These are phyloP conservation scores for Craseonycteris thonglongyai DNA, from an alignment of 2,113 vertebrate species.

Conservation along the genomic window DNA sequence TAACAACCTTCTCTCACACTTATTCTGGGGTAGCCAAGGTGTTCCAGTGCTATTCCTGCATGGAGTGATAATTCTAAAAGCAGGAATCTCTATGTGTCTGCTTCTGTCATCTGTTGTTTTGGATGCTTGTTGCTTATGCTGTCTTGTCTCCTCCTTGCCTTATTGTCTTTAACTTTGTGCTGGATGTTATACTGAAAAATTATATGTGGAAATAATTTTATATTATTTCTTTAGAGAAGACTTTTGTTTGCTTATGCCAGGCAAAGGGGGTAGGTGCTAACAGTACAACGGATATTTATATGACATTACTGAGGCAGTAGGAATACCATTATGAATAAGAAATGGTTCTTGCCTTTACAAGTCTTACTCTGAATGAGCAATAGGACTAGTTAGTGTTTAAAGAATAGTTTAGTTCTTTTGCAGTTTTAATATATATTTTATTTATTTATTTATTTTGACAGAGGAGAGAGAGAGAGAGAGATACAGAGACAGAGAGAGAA, in stretches of 20 bases:
- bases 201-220: neutral
- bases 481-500: no score
- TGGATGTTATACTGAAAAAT: conserved; percentile 12
- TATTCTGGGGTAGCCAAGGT: neutral
- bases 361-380: conserved; percentile 38
- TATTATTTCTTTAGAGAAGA: conserved; percentile 5
- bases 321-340: conserved; percentile 30
- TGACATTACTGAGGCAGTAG: neutral
- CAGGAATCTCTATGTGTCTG: neutral
- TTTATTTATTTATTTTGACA: no score
- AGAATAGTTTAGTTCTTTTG: conserved; percentile 34
- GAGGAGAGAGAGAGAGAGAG: no score
- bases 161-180: neutral
- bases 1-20: neutral
- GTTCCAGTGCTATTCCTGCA: neutral
- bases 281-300: conserved; percentile 27
- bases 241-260: conserved; percentile 34
- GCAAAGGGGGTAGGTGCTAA: neutral
- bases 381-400: conserved; percentile 2
- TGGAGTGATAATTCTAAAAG: neutral
- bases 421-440: neutral
- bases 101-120: neutral
- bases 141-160: neutral
- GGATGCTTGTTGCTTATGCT: neutral
- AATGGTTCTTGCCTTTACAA: neutral